Evolutionary conservation across 2,888 invertebrate genomes (phyloP).

Genomic region (Alloplasta piceator): DNA sequence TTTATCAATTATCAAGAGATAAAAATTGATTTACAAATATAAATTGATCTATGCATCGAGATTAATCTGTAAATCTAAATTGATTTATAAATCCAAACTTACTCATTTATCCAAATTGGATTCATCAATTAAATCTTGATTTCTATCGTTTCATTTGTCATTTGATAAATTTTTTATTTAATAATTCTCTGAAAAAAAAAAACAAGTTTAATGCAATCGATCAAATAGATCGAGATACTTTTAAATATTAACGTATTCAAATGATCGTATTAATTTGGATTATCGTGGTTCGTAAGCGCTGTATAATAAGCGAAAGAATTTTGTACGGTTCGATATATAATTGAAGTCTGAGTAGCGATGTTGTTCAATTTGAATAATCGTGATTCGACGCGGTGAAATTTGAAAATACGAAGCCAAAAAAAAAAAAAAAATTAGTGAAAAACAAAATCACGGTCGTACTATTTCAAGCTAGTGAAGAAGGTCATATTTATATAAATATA

Average conservation of each 20-base stretch:
- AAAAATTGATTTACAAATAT: too few species aligned
- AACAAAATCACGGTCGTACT: conserved; percentile 26
- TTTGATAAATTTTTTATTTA: background rate
- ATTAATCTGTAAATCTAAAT: too few species aligned
- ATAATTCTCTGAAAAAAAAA: background rate
- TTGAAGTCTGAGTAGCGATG: conserved; percentile 57
- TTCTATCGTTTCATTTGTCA: too few species aligned
- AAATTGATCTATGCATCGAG: too few species aligned
- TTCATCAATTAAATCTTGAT: too few species aligned
- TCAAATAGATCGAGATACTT: background rate
- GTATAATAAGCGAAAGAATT: conserved; percentile 51
- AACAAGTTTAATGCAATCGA: background rate
- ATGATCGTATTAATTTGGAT: conserved; percentile 28
- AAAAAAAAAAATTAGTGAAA: conserved; percentile 17
- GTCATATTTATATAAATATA: conserved; percentile 9
- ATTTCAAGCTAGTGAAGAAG: background rate
- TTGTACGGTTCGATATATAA: conserved; percentile 64
- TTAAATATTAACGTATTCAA: background rate
- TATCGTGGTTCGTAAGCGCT: conserved; percentile 41
- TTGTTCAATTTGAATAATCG: conserved; percentile 46
- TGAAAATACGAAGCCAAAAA: background rate
- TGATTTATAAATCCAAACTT: too few species aligned
- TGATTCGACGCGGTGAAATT: conserved; percentile 36
- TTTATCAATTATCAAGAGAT: too few species aligned
- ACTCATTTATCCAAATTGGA: too few species aligned